Conservation (phyloP, 2,888 invertebrate species). For the Eristalis arbustorum region DNA sequence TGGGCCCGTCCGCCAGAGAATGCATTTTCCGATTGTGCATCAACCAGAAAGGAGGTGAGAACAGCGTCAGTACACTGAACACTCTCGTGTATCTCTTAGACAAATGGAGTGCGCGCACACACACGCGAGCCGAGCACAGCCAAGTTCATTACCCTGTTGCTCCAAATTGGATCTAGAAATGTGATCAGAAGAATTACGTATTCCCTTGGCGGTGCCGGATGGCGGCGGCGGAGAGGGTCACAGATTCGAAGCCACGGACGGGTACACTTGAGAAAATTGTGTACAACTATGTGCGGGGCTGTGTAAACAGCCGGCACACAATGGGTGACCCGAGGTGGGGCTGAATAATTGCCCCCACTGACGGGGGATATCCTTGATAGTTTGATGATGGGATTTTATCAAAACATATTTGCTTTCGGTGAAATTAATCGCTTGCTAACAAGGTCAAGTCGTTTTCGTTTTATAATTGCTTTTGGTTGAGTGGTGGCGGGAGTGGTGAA, state of each 20-base stretch:
- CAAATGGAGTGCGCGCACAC: constrained; percentile 37
- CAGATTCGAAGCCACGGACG: constrained; percentile 20
- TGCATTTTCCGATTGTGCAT: constrained; percentile 22
- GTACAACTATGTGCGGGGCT: neutral
- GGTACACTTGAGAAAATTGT: constrained; percentile 17
- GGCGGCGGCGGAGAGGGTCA: neutral
- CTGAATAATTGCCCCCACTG: constrained; percentile 27
- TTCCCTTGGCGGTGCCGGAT: neutral
- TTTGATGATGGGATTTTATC: constrained; percentile 39
- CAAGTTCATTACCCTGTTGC: constrained; percentile 62
- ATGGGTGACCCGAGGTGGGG: neutral
- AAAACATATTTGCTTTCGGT: constrained; percentile 35
- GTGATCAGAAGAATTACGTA: constrained; percentile 16
- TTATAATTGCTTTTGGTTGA: neutral
- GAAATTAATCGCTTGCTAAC: constrained; percentile 23
- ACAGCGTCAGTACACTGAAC: constrained; percentile 38
- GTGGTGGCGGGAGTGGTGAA: neutral
- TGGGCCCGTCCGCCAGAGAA: constrained; percentile 20
- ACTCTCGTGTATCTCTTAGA: constrained; percentile 50
- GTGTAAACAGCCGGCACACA: constrained; percentile 33
- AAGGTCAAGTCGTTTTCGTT: constrained; percentile 37
- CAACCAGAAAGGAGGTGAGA: constrained; percentile 47
- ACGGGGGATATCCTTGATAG: constrained; percentile 37
- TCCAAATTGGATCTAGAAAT: constrained; percentile 28
- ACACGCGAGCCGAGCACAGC: neutral